A percentile compares a stretch with the other conserved stretches of the same genome.
Evolutionary conservation across 1,140 invertebrate species (phyloP).

Genomic region (Hestina assimilis): DNA sequence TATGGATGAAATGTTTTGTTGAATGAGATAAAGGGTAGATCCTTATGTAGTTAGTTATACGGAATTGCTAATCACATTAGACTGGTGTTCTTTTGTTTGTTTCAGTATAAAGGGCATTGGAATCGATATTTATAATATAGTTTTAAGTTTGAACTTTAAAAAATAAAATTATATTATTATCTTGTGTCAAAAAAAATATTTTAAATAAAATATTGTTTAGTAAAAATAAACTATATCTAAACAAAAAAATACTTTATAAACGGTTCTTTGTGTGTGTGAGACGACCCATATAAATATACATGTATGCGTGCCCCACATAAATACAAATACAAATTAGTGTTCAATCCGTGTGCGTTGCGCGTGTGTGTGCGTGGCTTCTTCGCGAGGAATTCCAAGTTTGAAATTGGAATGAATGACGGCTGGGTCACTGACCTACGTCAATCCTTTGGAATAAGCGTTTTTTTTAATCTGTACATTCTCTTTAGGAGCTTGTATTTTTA

Average conservation of each 20-base stretch:
- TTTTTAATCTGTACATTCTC: constrained; percentile 12
- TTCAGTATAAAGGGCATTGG: too few species aligned
- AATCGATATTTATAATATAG: too few species aligned
- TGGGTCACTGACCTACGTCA: constrained; percentile 70
- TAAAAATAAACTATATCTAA: constrained; percentile 11
- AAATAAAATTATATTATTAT: not conserved
- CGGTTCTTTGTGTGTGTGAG: constrained; percentile 50
- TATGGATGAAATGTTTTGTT: constrained; percentile 14
- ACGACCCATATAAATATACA: constrained; percentile 57
- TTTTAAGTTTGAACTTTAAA: too few species aligned
- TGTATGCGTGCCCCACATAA: constrained; percentile 65
- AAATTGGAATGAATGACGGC: constrained; percentile 74
- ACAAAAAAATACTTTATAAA: constrained; percentile 22
- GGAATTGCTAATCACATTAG: too few species aligned
- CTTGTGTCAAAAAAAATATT: too few species aligned
- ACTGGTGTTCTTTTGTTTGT: not conserved
- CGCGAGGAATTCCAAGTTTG: constrained; percentile 72
- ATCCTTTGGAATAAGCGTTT: constrained; percentile 42
- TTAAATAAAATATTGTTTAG: constrained; percentile 3
- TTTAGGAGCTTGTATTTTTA: not conserved
- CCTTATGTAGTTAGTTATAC: not conserved
- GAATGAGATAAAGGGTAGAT: constrained; percentile 7
- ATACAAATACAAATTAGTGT: constrained; percentile 63
- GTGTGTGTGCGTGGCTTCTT: constrained; percentile 61
- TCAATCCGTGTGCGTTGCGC: constrained; percentile 39